phyloP scores from a whole-genome alignment of 2,797 vertebrate species.

The Myiothlypis chrysogaster region DNA sequence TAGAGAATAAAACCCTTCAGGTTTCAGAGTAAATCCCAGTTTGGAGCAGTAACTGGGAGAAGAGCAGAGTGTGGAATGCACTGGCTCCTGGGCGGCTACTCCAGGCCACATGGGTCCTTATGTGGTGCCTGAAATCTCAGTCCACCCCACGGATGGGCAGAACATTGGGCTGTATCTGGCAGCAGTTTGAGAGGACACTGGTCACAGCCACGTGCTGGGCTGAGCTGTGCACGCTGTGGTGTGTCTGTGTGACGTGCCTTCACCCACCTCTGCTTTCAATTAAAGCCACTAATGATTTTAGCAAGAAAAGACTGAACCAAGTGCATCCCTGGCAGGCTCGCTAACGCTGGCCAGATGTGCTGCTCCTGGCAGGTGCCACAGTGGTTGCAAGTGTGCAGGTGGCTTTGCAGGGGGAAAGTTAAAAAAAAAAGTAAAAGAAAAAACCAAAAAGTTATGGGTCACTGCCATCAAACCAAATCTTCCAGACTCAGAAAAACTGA shows the following conservation, averaged over 20 bases:
- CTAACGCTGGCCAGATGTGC: background rate
- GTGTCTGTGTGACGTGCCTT: background rate
- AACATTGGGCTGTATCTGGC: background rate
- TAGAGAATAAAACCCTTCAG: background rate
- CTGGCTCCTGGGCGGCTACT: background rate
- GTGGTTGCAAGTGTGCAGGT: background rate
- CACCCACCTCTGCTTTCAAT: background rate
- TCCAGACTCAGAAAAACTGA: background rate
- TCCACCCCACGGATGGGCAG: background rate
- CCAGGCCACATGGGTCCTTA: background rate
- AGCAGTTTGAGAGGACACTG: accelerated
- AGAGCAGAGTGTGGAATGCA: background rate
- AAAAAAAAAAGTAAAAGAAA: background rate
- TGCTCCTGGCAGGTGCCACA: background rate
- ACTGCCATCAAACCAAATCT: background rate
- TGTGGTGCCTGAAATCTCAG: background rate
- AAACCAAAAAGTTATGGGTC: background rate
- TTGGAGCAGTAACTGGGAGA: background rate
- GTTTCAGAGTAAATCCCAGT: background rate
- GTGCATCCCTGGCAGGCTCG: accelerated
- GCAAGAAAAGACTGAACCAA: background rate
- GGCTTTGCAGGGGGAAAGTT: background rate
- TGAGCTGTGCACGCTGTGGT: accelerated
- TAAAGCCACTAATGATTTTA: background rate
- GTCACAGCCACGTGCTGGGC: accelerated